Evolutionary conservation across 2,888 invertebrate genomes (phyloP).

Genomic region (Cryptophagus acutangulus): DNA sequence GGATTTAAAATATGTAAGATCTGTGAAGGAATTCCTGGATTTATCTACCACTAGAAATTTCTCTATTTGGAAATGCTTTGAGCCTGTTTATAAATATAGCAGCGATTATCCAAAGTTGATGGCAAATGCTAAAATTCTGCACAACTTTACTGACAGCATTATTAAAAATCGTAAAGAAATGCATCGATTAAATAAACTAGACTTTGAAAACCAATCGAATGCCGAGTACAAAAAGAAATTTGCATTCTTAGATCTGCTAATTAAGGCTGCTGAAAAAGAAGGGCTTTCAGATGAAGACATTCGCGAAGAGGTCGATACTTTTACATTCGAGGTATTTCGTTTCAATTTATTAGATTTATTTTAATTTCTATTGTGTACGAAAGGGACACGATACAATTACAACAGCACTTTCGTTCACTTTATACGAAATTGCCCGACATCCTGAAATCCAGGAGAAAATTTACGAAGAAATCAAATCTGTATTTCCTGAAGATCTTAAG

Average conservation of each 20-base stretch:
- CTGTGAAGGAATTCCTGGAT: not conserved
- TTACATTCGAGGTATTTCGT: conserved; percentile 49
- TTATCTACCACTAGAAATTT: conserved; percentile 1
- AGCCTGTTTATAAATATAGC: conserved; percentile 1
- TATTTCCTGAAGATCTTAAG: conserved; percentile 29
- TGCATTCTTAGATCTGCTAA: conserved; percentile 33
- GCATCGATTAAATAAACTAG: too few relatives aligned
- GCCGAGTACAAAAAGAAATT: conserved; percentile 38
- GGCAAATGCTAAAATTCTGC: too few relatives aligned
- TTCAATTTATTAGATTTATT: too few relatives aligned
- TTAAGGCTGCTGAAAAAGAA: conserved; percentile 32
- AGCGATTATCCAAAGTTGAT: too few relatives aligned
- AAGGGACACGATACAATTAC: conserved; percentile 38
- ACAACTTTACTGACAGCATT: not conserved
- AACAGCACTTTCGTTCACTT: conserved; percentile 27
- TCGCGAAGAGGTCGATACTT: conserved; percentile 60
- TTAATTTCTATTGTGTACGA: not conserved
- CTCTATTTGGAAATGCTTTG: not conserved
- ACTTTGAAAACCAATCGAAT: conserved; percentile 44
- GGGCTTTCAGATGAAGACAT: conserved; percentile 48
- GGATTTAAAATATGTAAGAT: not conserved
- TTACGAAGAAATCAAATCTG: conserved; percentile 28
- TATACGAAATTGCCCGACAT: conserved; percentile 30
- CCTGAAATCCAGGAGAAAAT: conserved; percentile 24
- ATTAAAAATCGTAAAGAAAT: too few relatives aligned